phyloP scores from a whole-genome alignment of 1,140 invertebrate species.

The Diorhabda carinulata region DNA sequence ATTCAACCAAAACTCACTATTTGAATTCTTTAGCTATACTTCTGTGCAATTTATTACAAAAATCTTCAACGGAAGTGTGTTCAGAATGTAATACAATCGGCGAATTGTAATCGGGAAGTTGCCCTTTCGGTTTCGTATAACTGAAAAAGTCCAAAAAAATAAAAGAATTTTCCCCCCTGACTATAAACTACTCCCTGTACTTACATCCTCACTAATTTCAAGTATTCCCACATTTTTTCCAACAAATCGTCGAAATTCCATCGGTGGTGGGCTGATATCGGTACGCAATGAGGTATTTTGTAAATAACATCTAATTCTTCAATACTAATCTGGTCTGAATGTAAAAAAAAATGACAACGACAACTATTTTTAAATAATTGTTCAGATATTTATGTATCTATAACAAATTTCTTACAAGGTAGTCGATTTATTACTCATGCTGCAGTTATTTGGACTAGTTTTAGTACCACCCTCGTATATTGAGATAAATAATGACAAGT shows the following conservation, averaged over 20 bases:
- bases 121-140: constrained; percentile 98
- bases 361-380: no score
- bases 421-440: no score
- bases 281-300: constrained; percentile 98
- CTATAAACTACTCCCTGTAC: constrained; percentile 4
- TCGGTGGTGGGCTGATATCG: constrained; percentile 98
- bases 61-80: constrained; percentile 88
- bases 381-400: no score
- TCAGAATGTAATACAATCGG: constrained; percentile 93
- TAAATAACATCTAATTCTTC: constrained; percentile 98
- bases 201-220: constrained; percentile 92
- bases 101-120: constrained; percentile 83
- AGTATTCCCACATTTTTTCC: constrained; percentile 99
- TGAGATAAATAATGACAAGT: no score
- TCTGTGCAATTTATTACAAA: constrained; percentile 98
- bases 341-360: constrained; percentile 34
- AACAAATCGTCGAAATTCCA: constrained; percentile 99
- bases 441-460: no score
- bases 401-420: no score
- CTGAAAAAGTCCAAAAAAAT: constrained; percentile 52
- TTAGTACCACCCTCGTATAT: no score
- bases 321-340: constrained; percentile 82
- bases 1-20: constrained; percentile 69
- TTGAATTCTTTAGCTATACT: constrained; percentile 98
- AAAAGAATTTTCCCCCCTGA: background rate